Evolutionary conservation across 2,888 invertebrate species (phyloP).

Genomic region (Nycteola revayana): DNA sequence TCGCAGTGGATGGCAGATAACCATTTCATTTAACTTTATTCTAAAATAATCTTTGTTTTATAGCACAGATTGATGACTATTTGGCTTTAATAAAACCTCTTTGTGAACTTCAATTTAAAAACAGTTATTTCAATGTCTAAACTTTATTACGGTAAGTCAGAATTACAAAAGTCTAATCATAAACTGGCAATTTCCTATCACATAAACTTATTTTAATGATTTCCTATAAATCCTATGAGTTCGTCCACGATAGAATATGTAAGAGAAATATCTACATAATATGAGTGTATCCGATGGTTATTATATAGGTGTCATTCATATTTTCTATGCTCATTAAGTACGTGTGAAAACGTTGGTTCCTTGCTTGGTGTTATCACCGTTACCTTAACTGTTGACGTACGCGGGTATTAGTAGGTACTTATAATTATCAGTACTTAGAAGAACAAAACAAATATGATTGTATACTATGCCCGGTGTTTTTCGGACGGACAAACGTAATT

Average conservation of each 20-base stretch:
- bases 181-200: constrained; percentile 33
- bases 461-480: too few relatives aligned
- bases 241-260: neutral
- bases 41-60: constrained; percentile 14
- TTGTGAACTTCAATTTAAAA: constrained; percentile 24
- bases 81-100: constrained; percentile 27
- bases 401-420: constrained; percentile 40
- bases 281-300: too few relatives aligned
- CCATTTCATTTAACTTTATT: constrained; percentile 8
- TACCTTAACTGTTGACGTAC: constrained; percentile 48
- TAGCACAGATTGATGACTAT: constrained; percentile 22
- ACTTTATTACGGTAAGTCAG: constrained; percentile 24
- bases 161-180: constrained; percentile 36
- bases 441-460: constrained; percentile 22
- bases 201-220: constrained; percentile 41
- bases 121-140: constrained; percentile 31
- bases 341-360: constrained; percentile 52
- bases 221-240: constrained; percentile 34
- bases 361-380: constrained; percentile 45
- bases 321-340: constrained; percentile 39
- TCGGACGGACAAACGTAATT: too few relatives aligned
- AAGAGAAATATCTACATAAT: too few relatives aligned
- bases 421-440: constrained; percentile 41
- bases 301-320: constrained; percentile 8
- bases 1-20: neutral